Percentiles rank a stretch among this genome's conserved stretches.
Conservation (phyloP, 2,113 vertebrate genomes). For the Nettapus auritus region DNA sequence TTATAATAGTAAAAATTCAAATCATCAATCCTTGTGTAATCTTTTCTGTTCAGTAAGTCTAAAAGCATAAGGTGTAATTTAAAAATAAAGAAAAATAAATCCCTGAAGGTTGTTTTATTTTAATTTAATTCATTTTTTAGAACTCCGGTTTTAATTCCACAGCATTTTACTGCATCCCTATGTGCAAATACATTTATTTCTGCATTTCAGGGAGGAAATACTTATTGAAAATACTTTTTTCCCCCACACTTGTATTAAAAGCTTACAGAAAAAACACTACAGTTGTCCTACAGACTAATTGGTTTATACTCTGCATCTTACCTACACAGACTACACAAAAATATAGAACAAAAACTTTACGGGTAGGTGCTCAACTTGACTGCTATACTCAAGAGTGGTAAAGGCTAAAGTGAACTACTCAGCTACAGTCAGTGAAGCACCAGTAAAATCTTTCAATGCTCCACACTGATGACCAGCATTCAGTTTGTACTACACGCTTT, state of each 20-base stretch:
- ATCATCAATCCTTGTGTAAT: not conserved
- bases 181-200: not conserved
- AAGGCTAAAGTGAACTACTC: not conserved
- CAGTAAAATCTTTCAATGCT: not conserved
- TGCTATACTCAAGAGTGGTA: not conserved
- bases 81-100: not conserved
- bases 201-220: not conserved
- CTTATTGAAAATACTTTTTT: not conserved
- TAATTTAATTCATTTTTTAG: too few species aligned
- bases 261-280: not conserved
- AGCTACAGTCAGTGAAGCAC: not conserved
- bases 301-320: not conserved
- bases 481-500: too few species aligned
- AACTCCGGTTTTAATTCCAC: not conserved
- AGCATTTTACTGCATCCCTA: not conserved
- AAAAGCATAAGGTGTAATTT: not conserved
- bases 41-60: not conserved
- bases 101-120: not conserved
- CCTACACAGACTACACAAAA: not conserved
- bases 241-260: not conserved
- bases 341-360: not conserved
- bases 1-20: not conserved
- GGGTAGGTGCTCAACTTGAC: not conserved
- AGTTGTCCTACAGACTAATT: not conserved
- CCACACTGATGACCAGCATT: not conserved